phyloP scores from a whole-genome alignment of 1,140 invertebrate species.

The Samia ricini region DNA sequence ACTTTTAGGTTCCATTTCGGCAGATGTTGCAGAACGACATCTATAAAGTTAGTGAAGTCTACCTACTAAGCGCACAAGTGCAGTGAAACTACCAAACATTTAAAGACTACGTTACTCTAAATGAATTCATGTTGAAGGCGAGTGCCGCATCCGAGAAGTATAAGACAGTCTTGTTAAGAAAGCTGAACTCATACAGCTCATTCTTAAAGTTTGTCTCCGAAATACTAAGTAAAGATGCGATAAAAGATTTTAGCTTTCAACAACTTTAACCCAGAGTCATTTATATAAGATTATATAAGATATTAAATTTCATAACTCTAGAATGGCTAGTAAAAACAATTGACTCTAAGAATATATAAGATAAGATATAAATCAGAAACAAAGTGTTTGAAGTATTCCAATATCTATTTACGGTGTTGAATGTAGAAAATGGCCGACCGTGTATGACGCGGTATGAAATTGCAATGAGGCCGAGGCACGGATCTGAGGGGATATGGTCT shows the following conservation, averaged over 20 bases:
- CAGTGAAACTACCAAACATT: constrained; percentile 34
- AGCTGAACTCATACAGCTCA: background rate
- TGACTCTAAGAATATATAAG: too few relatives aligned
- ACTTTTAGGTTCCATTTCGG: constrained; percentile 63
- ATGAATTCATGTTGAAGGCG: constrained; percentile 5
- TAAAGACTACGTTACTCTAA: constrained; percentile 29
- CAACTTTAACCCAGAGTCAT: too few relatives aligned
- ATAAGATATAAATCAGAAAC: background rate
- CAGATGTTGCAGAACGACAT: constrained; percentile 56
- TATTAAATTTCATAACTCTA: too few relatives aligned
- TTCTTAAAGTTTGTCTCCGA: background rate
- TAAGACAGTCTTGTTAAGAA: constrained; percentile 1
- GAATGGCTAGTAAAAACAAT: too few relatives aligned
- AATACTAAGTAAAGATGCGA: background rate
- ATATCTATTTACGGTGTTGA: background rate
- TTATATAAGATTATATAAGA: too few relatives aligned
- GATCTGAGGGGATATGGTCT: constrained; percentile 19
- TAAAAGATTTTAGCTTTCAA: background rate
- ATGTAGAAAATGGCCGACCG: constrained; percentile 28
- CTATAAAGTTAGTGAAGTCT: constrained; percentile 39
- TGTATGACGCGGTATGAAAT: constrained; percentile 39
- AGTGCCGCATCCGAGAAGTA: background rate
- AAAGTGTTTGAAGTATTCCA: background rate
- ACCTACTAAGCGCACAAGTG: constrained; percentile 24
- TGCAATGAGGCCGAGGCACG: constrained; percentile 26